Evolutionary conservation across 1,140 invertebrate genomes (phyloP), one percentile per base, ranked within the genome.

Genomic region (Neomicropteryx cornuta): DNA sequence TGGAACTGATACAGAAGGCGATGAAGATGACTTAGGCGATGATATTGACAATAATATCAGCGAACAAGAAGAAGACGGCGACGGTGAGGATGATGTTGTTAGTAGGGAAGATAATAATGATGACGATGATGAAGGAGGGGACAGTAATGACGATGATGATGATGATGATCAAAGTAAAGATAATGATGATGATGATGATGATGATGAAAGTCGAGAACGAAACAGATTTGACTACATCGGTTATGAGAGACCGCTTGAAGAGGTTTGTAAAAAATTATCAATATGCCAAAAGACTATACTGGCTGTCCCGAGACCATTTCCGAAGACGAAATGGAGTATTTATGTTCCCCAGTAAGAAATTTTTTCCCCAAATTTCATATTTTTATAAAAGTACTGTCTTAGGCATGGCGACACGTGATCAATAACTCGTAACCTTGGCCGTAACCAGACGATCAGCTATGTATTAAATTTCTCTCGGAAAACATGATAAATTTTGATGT

Each of bases 1-100:
- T 27, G 51, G 55, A 29, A 39, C 43, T 38, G 42, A 47, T n/a
- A 43, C 41, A 34, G 36, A 55, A 28, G 50, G 52, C 18, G 40
- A 51, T 29, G 45, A 47, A 18, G 45, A 54, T 29, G 44, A 42
- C 13, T 48, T 50, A 11, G 47, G 53, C 2, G 41, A 53, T 27
- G 42, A 55, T 31, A 45, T 49, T 18, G 50, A 52, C 5, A 45
- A 49, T 10, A 39, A 43, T 39, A 33, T 28, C 17, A 37, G 37
- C 22, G 35, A 51, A 17, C 33, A 39, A 21, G 37, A 38, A 34
- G 28, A 45, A 31, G 43, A 46, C 23, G 43, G 50, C 8, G 43
- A 54, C 28, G 47, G 44, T 43, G 37, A 44, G n/a, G 35, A 38
- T 17, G 41, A 45, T 31, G 42, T 39, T 34, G 47, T 41, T 17